Evolutionary conservation across 2,888 invertebrate species (phyloP).

Genomic region (Nudaria mundana): DNA sequence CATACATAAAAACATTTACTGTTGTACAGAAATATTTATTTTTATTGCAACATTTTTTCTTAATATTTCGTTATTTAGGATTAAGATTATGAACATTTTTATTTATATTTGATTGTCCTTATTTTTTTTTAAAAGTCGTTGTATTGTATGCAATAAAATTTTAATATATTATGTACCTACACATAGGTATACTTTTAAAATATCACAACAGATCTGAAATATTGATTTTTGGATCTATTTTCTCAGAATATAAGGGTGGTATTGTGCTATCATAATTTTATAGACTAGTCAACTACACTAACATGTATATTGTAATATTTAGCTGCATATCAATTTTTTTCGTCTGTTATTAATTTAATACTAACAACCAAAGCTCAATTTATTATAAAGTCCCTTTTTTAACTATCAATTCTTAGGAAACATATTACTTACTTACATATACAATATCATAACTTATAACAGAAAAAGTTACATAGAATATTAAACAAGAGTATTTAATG

Average conservation of each 20-base stretch:
- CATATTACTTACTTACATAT: too few relatives aligned
- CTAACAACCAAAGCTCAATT: constrained; percentile 38
- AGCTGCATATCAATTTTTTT: too few relatives aligned
- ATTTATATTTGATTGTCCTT: neutral
- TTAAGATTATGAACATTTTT: neutral
- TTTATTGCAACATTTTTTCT: constrained; percentile 17
- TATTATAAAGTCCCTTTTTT: too few relatives aligned
- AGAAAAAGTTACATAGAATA: too few relatives aligned
- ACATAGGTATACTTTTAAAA: neutral
- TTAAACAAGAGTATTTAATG: too few relatives aligned
- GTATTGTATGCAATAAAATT: neutral
- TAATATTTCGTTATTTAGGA: constrained; percentile 4
- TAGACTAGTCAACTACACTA: constrained; percentile 29
- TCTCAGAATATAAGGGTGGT: too few relatives aligned
- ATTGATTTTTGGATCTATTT: neutral
- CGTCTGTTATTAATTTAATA: constrained; percentile 20
- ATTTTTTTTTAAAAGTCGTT: neutral
- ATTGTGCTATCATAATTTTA: constrained; percentile 19
- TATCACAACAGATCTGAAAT: neutral
- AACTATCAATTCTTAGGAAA: too few relatives aligned
- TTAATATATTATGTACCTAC: neutral
- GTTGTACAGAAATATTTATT: constrained; percentile 27
- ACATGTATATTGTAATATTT: constrained; percentile 9
- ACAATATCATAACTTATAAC: too few relatives aligned
- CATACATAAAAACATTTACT: constrained; percentile 31